phyloP scores from a whole-genome alignment of 2,797 vertebrate species.

The Neosilurus hyrtlii region DNA sequence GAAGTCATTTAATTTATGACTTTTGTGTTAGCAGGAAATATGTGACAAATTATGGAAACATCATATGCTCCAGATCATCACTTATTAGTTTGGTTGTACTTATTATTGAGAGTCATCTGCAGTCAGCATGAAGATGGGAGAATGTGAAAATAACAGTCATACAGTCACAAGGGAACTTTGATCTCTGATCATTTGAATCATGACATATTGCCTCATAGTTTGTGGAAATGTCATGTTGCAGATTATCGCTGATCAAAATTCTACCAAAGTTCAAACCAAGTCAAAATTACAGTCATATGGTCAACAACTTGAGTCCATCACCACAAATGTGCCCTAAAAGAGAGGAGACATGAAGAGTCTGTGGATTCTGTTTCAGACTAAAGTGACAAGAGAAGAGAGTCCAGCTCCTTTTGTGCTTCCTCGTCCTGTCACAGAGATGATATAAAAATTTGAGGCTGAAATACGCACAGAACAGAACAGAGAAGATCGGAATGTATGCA shows the following conservation, averaged over 20 bases:
- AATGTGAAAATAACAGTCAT: background rate
- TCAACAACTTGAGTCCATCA: constrained; percentile 27
- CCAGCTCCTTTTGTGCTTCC: constrained; percentile 78
- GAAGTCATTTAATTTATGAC: background rate
- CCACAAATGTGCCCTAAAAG: constrained; percentile 3
- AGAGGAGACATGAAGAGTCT: constrained; percentile 3
- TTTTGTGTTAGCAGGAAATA: background rate
- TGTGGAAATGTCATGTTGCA: background rate
- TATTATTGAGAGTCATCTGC: background rate
- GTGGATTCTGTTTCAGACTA: constrained; percentile 27
- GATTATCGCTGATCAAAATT: background rate
- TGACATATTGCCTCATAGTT: background rate
- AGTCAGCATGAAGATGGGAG: background rate
- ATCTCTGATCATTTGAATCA: background rate
- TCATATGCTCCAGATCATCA: background rate
- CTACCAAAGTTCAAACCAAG: background rate
- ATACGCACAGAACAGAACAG: background rate
- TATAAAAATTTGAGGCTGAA: background rate
- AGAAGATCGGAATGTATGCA: background rate
- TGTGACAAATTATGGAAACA: background rate
- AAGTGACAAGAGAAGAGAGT: constrained; percentile 62
- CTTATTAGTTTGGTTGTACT: background rate
- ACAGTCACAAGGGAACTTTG: background rate
- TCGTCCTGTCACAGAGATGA: constrained; percentile 65
- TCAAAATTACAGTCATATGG: constrained; percentile 3